Percentiles rank a stretch among this genome's conserved stretches.
These are phyloP conservation scores for Boloria selene DNA, from an alignment of 2,888 invertebrate species.

Conservation along the genomic window DNA sequence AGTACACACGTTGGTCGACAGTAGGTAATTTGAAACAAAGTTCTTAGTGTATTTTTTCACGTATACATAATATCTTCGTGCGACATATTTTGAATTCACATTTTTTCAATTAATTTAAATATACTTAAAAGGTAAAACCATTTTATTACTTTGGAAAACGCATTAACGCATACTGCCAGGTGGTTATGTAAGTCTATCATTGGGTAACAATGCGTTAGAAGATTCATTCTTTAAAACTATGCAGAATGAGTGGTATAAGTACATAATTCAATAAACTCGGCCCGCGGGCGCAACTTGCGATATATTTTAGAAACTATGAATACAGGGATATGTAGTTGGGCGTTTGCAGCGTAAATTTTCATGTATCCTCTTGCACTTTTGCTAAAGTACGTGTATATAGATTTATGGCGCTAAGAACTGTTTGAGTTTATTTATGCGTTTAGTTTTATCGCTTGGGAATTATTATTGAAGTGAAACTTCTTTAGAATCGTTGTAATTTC, in stretches of 20 bases:
- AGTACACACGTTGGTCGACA: too few species aligned
- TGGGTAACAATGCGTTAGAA: constrained; percentile 35
- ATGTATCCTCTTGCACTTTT: constrained; percentile 2
- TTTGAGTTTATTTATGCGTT: background rate
- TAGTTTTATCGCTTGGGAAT: background rate
- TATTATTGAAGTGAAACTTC: too few species aligned
- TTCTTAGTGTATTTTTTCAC: too few species aligned
- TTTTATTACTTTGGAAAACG: too few species aligned
- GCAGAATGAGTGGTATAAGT: constrained; percentile 64
- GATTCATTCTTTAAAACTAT: constrained; percentile 69
- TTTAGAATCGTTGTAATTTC: too few species aligned
- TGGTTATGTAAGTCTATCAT: too few species aligned
- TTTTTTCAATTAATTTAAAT: too few species aligned
- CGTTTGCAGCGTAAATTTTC: constrained; percentile 4
- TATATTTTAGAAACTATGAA: constrained; percentile 58
- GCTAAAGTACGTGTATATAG: background rate
- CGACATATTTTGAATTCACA: too few species aligned
- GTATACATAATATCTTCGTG: too few species aligned
- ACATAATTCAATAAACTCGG: constrained; percentile 75
- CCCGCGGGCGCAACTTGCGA: constrained; percentile 50
- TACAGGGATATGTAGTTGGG: constrained; percentile 27
- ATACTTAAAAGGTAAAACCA: too few species aligned
- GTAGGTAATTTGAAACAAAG: too few species aligned
- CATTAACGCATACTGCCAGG: too few species aligned
- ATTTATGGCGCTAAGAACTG: background rate